Conservation (phyloP, 2,113 vertebrate species). For the Leptosomus discolor region DNA sequence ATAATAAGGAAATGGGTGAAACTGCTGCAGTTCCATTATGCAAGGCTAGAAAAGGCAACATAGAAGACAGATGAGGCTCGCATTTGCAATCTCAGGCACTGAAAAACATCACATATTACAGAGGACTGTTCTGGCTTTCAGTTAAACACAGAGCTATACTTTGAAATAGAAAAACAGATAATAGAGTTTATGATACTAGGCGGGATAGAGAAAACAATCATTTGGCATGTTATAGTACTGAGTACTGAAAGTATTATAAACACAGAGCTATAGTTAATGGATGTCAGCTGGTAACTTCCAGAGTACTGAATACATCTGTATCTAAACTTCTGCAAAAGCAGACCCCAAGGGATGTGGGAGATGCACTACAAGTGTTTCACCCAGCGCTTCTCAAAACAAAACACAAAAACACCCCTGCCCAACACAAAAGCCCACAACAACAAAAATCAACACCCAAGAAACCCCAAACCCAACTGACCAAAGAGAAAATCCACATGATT, state of each 20-base stretch:
- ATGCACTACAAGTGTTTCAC: neutral
- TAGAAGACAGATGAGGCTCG: neutral
- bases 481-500: neutral
- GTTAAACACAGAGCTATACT: neutral
- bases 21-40: neutral
- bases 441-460: neutral
- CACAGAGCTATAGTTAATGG: neutral
- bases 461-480: neutral
- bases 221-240: neutral
- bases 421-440: too few relatives aligned
- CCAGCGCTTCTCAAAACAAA: neutral
- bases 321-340: neutral
- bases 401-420: neutral
- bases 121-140: neutral
- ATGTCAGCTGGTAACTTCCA: neutral
- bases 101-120: neutral
- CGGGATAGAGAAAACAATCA: neutral
- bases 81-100: neutral
- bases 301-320: neutral
- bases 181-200: neutral
- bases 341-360: neutral
- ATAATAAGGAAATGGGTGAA: neutral
- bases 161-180: neutral
- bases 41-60: neutral
- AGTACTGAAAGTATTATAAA: neutral